Percentiles rank a stretch among this genome's conserved stretches.
These are phyloP conservation scores for Procambarus clarkii DNA, from an alignment of 1,140 invertebrate genomes.

Conservation along the genomic window DNA sequence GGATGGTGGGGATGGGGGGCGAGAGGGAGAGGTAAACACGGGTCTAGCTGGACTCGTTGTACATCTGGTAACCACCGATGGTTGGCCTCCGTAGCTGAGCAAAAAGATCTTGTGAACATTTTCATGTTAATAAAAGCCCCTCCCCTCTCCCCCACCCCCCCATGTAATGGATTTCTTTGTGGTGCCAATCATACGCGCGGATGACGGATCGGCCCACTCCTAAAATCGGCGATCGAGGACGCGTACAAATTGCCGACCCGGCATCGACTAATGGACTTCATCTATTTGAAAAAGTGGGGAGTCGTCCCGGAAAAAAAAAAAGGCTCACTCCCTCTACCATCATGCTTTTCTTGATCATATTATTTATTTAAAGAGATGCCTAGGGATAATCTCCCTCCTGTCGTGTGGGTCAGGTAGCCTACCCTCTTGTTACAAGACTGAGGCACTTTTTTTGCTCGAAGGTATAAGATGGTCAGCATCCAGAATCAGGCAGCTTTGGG, in stretches of 20 bases:
- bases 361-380: constrained; percentile 64
- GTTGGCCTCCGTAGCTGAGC: constrained; percentile 18
- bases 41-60: constrained; percentile 5
- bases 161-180: constrained; percentile 72
- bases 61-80: constrained; percentile 14
- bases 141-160: not conserved
- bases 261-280: constrained; percentile 71
- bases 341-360: constrained; percentile 63
- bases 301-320: constrained; percentile 65
- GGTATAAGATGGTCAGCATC: not conserved
- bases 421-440: not conserved
- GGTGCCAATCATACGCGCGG: constrained; percentile 70
- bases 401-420: not conserved
- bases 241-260: constrained; percentile 63
- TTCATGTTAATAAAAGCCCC: constrained; percentile 68
- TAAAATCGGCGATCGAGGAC: constrained; percentile 71
- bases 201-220: constrained; percentile 71
- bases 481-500: no score
- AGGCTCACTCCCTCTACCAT: constrained; percentile 37
- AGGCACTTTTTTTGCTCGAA: not conserved
- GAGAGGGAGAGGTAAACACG: not conserved
- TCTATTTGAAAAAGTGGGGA: constrained; percentile 71
- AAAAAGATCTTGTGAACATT: constrained; percentile 70
- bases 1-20: no score
- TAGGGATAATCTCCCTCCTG: constrained; percentile 29